Evolutionary conservation across 1,140 invertebrate genomes (phyloP), one percentile per base, ranked within the genome.

Genomic region (Caerostris extrusa): DNA sequence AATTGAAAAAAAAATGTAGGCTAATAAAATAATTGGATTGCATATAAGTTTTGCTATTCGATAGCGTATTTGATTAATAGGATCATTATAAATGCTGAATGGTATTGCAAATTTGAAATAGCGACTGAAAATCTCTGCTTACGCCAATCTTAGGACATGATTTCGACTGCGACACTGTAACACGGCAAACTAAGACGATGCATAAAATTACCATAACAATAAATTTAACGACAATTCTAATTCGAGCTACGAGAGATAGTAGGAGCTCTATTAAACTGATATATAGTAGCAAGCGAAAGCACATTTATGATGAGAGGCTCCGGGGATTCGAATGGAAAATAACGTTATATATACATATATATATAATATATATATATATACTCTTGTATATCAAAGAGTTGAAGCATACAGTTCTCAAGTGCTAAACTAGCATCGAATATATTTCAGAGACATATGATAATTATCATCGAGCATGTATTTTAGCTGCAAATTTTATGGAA

Each of bases 201-300:
- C 71, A 77, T 77, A 77, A 77, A 77, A 77, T 77, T 77, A 77
- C 71, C 71, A 77, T 77, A 77, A 77, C 71, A 53, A 77, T 77
- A 77, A 77, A 77, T 77, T 77, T 53, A 77, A 77, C 34, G 71
- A 77, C 71, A 77, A 77, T 50, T 77, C 19, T 77, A 77, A 77
- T 53, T 8, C 71, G 71, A 12, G 71, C 7, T 77, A 77, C 19
- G 34, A 77, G 34, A 77, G 34, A 50, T 7, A 53, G 7, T 34
- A 50, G 34, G 19, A 5, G 50, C 71, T 77, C 71, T 77, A 77
- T 77, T 77, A 77, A 77, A 34, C 53, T 77, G 71, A 77, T 77
- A 77, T 77, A 77, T 77, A 50, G 50, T n/a, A 50, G 50, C 19
- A 5, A 77, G 8, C 34, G 71, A 77, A 53, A 12, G 71, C 34